Percentiles rank a stretch among this genome's conserved stretches.
These are phyloP conservation scores for Fregetta grallaria DNA, from an alignment of 2,113 vertebrate genomes.

Conservation along the genomic window DNA sequence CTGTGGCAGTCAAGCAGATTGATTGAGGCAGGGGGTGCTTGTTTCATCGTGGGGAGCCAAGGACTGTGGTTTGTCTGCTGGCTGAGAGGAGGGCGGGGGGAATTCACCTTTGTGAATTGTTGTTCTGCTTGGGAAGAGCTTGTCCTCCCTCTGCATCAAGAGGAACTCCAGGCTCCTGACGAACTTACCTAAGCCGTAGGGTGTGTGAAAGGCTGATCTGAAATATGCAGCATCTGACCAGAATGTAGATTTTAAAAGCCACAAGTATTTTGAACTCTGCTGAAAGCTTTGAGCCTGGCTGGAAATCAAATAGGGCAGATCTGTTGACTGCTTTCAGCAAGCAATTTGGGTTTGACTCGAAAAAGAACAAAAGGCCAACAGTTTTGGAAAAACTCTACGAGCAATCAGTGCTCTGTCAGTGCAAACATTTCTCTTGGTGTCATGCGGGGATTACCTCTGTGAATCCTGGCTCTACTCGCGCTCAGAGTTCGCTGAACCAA, in stretches of 20 bases:
- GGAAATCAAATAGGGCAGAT: slow-evolving; percentile 8
- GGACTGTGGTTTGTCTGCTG: background rate
- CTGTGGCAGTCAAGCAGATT: background rate
- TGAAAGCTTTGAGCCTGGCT: slow-evolving; percentile 13
- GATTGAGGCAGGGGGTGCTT: background rate
- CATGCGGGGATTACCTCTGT: background rate
- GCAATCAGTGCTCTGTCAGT: background rate
- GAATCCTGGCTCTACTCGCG: background rate
- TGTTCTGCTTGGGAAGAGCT: background rate
- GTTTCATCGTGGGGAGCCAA: background rate
- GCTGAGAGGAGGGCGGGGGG: background rate
- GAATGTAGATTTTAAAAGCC: background rate
- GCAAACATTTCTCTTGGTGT: background rate
- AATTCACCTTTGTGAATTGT: background rate
- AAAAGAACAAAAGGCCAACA: slow-evolving; percentile 1
- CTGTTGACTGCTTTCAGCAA: background rate
- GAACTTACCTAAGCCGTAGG: background rate
- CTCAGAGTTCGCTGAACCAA: background rate
- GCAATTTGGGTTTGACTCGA: background rate
- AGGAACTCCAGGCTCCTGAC: background rate
- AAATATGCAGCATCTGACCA: background rate
- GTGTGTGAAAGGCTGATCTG: background rate
- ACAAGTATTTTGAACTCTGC: background rate
- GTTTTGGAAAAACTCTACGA: slow-evolving; percentile 19
- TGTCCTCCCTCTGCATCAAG: background rate